A percentile compares a stretch with the other conserved stretches of the same genome.
Evolutionary conservation across 2,797 vertebrate genomes (phyloP).

Genomic region (Ibycter americanus): DNA sequence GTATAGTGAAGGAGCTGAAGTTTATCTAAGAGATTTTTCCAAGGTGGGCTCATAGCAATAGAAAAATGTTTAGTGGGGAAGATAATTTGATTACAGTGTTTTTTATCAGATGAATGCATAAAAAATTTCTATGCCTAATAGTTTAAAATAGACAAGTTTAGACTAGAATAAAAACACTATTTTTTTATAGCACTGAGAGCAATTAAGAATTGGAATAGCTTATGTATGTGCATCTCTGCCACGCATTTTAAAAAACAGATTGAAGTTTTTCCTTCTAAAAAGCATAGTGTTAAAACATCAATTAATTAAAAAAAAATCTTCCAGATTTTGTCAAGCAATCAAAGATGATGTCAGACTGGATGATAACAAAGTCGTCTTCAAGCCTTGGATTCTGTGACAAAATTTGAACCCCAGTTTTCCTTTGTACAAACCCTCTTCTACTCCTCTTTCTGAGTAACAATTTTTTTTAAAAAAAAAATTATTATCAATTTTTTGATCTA

Average conservation of each 20-base stretch:
- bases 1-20: neutral
- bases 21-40: neutral
- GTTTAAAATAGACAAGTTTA: neutral
- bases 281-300: neutral
- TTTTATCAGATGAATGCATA: neutral
- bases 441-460: neutral
- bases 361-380: neutral
- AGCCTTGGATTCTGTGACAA: neutral
- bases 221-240: neutral
- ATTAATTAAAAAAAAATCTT: neutral
- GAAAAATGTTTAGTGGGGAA: neutral
- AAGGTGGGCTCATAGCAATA: neutral
- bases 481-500: neutral
- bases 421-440: neutral
- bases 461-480: too few relatives aligned
- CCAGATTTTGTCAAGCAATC: neutral
- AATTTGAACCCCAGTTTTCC: neutral
- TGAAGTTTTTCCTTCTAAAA: constrained; percentile 25
- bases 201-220: constrained; percentile 25
- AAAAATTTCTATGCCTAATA: neutral
- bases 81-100: neutral
- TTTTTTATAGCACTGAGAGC: neutral
- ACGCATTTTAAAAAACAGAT: constrained; percentile 26
- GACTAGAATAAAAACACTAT: neutral
- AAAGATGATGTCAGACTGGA: neutral